A percentile compares a stretch with the other conserved stretches of the same genome.
Conservation (phyloP, 2,888 invertebrate species). For the Apantesis nais region DNA sequence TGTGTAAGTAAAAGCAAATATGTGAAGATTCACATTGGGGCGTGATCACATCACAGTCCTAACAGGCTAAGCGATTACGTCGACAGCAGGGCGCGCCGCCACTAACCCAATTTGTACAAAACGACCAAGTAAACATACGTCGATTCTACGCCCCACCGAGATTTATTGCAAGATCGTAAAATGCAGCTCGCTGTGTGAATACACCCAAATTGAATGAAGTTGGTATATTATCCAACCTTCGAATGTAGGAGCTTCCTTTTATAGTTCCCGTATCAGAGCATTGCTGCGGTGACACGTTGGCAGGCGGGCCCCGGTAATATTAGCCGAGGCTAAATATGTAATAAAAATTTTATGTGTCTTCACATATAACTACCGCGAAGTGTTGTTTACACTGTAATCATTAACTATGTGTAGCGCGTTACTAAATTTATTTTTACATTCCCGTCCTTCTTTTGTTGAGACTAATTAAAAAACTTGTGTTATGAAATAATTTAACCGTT, state of each 20-base stretch:
- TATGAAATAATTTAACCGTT: neutral
- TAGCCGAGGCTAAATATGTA: slow-evolving; percentile 45
- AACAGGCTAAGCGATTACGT: slow-evolving; percentile 77
- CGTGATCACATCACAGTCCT: slow-evolving; percentile 71
- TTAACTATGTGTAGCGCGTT: slow-evolving; percentile 27
- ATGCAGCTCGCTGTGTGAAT: slow-evolving; percentile 62
- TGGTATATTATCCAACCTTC: slow-evolving; percentile 52
- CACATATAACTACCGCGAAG: slow-evolving; percentile 36
- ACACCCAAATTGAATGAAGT: slow-evolving; percentile 61
- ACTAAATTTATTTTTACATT: slow-evolving; percentile 24
- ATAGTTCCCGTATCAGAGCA: slow-evolving; percentile 31
- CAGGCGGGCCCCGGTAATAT: slow-evolving; percentile 39
- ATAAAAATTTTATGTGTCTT: slow-evolving; percentile 50
- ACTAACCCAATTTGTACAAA: slow-evolving; percentile 80
- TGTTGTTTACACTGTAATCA: slow-evolving; percentile 21
- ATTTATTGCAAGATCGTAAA: slow-evolving; percentile 76
- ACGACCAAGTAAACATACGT: slow-evolving; percentile 75
- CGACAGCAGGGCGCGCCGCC: slow-evolving; percentile 65
- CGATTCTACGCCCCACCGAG: slow-evolving; percentile 64
- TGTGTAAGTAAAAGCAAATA: slow-evolving; percentile 68
- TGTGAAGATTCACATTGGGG: slow-evolving; percentile 67
- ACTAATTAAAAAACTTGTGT: neutral
- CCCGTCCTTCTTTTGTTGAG: neutral
- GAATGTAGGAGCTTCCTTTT: slow-evolving; percentile 42
- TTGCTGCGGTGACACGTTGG: slow-evolving; percentile 42